Evolutionary conservation across 2,888 invertebrate species (phyloP).

Genomic region (Epistrophe grossulariae): DNA sequence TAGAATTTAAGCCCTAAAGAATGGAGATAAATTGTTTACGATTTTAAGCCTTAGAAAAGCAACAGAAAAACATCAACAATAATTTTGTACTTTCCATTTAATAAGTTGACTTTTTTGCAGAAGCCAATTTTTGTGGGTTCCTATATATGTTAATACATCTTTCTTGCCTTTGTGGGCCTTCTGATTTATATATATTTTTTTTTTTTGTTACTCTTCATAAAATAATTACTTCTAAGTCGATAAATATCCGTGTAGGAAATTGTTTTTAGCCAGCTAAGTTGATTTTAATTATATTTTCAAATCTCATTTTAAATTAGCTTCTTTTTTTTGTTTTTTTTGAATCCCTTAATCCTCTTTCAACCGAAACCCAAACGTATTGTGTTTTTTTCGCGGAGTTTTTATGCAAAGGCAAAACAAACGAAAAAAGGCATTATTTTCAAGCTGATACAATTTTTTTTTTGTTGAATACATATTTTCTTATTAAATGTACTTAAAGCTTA

Average conservation of each 20-base stretch:
- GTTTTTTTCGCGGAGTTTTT: too few relatives aligned
- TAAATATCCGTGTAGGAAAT: slow-evolving; percentile 14
- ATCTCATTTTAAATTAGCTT: slow-evolving; percentile 8
- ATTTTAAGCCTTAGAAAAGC: too few relatives aligned
- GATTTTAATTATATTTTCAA: slow-evolving; percentile 30
- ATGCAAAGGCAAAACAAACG: not conserved
- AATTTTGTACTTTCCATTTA: too few relatives aligned
- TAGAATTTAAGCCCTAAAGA: too few relatives aligned
- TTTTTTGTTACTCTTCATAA: not conserved
- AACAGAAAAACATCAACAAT: too few relatives aligned
- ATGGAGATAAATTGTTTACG: too few relatives aligned
- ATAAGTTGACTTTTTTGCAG: not conserved
- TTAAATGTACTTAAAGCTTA: not conserved
- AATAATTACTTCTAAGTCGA: not conserved
- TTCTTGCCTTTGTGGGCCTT: too few relatives aligned
- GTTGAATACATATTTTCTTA: not conserved
- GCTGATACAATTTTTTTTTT: not conserved
- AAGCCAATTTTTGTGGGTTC: not conserved
- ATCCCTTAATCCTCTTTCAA: not conserved
- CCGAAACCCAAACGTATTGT: not conserved
- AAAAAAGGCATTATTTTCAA: slow-evolving; percentile 5
- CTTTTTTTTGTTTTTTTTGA: not conserved
- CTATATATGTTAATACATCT: too few relatives aligned
- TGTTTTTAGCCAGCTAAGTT: slow-evolving; percentile 18
- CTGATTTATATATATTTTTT: too few relatives aligned